Evolutionary conservation across 2,797 vertebrate genomes (phyloP), one percentile per base, ranked within the genome.

Genomic region (Anniella stebbinsi): DNA sequence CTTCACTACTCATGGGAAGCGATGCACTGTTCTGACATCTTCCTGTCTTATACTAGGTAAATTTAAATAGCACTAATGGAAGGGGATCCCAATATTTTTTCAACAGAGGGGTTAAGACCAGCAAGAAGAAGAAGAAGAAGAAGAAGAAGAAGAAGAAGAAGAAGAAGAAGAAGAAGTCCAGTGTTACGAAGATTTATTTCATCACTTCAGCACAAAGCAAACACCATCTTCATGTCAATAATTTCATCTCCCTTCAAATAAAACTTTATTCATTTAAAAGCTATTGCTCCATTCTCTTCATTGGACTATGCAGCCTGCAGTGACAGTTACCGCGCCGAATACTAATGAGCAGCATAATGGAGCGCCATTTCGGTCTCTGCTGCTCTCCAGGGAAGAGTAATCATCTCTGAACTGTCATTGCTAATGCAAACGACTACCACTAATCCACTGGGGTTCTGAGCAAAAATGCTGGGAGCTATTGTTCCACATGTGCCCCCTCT

Each of bases 271-370:
- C 92, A 78, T 88, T 96, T 92, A 84, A 95, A 95, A 95, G 93
- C 38, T 67, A 85, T 67, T 51, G 93, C 91, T 93, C 84, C 87
- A 21, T 89, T 87, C 90, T 92, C 80, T 76, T 94, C 80, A 93
- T 95, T 70, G 92, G 93, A 88, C 92, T 95, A 88, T 48, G 73
- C 88, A 92, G 91, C 85, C 92, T 83, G 75, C 90, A 1, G 86
- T 33, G 87, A 70, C 89, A 90, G 84, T 93, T 92, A 91, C 85
- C 88, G 72, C 0, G 25, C 84, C 91, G 93, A 95, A 95, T 92
- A 94, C 92, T 96, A 96, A 95, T 82, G 92, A 94, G 92, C 78
- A 76, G 78, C 85, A 93, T 93, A 97, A 97, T 86, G 94, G 92
- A 95, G 90, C 73, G 72, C 88, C 90, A 91, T 95, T 95, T 92